These are phyloP conservation scores for Empis stercorea DNA, from an alignment of 2,888 invertebrate species.

Conservation along the genomic window DNA sequence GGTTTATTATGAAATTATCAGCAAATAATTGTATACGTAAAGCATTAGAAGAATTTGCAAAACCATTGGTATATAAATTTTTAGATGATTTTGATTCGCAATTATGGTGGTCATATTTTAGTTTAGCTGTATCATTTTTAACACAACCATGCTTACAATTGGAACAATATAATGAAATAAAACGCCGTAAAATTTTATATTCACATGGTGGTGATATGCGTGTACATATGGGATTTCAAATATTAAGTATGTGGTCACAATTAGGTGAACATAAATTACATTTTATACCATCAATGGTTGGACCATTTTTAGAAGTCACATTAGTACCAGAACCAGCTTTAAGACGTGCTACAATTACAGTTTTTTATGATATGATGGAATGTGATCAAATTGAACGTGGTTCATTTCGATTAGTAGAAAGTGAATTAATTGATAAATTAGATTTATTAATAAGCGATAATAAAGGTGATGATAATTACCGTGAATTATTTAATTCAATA, in stretches of 20 bases:
- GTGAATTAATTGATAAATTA: slow-evolving; percentile 84
- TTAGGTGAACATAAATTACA: slow-evolving; percentile 77
- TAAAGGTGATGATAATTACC: slow-evolving; percentile 87
- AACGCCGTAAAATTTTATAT: slow-evolving; percentile 61
- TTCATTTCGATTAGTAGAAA: slow-evolving; percentile 82
- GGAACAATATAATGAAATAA: slow-evolving; percentile 69
- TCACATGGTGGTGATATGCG: slow-evolving; percentile 82
- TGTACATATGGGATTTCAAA: slow-evolving; percentile 82
- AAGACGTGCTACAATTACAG: slow-evolving; percentile 77
- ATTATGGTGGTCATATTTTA: slow-evolving; percentile 66
- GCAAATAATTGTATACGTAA: slow-evolving; percentile 75
- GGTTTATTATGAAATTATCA: slow-evolving; percentile 81
- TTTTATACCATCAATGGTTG: slow-evolving; percentile 86
- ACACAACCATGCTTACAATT: slow-evolving; percentile 70
- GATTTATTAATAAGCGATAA: slow-evolving; percentile 87
- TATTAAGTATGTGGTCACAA: slow-evolving; percentile 83
- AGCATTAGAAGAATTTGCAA: slow-evolving; percentile 76
- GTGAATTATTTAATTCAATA: slow-evolving; percentile 90
- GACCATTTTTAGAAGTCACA: slow-evolving; percentile 86
- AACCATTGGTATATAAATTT: slow-evolving; percentile 74
- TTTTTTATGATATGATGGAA: slow-evolving; percentile 93
- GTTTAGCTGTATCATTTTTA: slow-evolving; percentile 64
- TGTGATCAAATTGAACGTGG: slow-evolving; percentile 72
- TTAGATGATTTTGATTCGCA: slow-evolving; percentile 66
- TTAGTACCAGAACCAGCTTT: slow-evolving; percentile 75